Evolutionary conservation across 2,113 vertebrate species (phyloP).

Genomic region (Crotophaga sulcirostris): DNA sequence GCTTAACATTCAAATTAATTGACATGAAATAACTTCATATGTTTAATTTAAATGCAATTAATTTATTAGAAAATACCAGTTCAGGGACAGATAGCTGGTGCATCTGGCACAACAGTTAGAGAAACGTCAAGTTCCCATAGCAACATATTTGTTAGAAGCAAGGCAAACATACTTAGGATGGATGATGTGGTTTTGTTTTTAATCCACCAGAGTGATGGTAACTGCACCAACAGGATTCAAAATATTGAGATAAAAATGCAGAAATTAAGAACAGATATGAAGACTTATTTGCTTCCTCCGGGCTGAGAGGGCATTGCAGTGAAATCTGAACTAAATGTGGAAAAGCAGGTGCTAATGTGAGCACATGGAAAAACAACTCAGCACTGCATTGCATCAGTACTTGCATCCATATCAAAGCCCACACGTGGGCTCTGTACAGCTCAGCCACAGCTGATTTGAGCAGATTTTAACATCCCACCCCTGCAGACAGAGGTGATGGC

Average conservation of each 20-base stretch:
- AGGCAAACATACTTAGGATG: not conserved
- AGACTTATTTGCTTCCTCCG: not conserved
- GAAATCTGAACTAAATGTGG: not conserved
- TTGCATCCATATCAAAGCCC: not conserved
- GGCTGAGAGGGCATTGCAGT: not conserved
- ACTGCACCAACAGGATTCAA: constrained; percentile 3
- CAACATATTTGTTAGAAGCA: constrained; percentile 71
- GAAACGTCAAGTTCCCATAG: constrained; percentile 68
- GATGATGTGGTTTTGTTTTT: not conserved
- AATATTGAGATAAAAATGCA: not conserved
- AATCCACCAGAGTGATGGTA: not conserved
- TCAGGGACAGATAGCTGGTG: constrained; percentile 36
- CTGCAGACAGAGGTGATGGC: not conserved
- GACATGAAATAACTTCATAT: constrained; percentile 70
- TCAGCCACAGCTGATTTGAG: not conserved
- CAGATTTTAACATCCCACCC: not conserved
- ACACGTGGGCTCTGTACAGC: not conserved
- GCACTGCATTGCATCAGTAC: not conserved
- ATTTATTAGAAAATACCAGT: constrained; percentile 59
- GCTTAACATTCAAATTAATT: constrained; percentile 73
- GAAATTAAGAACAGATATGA: not conserved
- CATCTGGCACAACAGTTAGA: constrained; percentile 26
- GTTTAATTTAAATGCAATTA: constrained; percentile 75
- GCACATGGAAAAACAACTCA: not conserved
- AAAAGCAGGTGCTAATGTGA: not conserved